Base-by-base conservation (phyloP, 1,140 invertebrate genomes). In the Arion vulgaris region DNA sequence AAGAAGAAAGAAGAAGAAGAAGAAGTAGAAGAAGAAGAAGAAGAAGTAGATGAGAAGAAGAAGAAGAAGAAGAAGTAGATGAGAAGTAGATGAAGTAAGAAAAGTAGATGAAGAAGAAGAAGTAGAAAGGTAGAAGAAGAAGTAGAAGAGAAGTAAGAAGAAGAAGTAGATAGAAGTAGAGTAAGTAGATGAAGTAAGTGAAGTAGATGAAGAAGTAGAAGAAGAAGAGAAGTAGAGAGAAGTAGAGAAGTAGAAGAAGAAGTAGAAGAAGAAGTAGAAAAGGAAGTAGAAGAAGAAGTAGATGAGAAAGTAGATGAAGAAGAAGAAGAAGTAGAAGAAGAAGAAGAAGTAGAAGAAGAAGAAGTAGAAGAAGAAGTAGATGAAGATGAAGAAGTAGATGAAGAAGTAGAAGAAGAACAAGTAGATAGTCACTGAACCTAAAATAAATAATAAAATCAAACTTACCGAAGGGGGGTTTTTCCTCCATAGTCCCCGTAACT, bases 301-400 rank as follows among this genome's bases (percentile, higher is more conserved):
- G 49, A 77, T 53, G 45, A 51, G 28, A n/a, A 77, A 77, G 45
- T 53, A 53, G 49, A 77, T 53, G 45, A 77, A 77, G 49, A 51
- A 73, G 53, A 82, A 57, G 53, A 68, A 73, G 72, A 75, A 41
- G 38, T 38, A 82, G 38, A 76, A 82, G 39, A 51, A 81, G n/a
- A 71, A 34, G 26, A 81, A 71, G 45, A 72, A 81, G 28, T 32
- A 81, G 41, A 81, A 49, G 32, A 51, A 49, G 49, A 53, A 73
- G 28, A 82, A 53, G 53, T 7, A 72, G 68, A 77, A 75, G 39
- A 75, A 75, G 73, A 75, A 75, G 39, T 45, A 75, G 75, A 77
- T 23, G 28, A 53, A 77, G 75, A 77, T 23, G 28, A 53, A 77
- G 75, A 77, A 53, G 62, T 41, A 68, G 68, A 53, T n/a, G 36